These are phyloP conservation scores for Drosophila meridionalis DNA, from an alignment of 2,888 invertebrate species.

Conservation along the genomic window DNA sequence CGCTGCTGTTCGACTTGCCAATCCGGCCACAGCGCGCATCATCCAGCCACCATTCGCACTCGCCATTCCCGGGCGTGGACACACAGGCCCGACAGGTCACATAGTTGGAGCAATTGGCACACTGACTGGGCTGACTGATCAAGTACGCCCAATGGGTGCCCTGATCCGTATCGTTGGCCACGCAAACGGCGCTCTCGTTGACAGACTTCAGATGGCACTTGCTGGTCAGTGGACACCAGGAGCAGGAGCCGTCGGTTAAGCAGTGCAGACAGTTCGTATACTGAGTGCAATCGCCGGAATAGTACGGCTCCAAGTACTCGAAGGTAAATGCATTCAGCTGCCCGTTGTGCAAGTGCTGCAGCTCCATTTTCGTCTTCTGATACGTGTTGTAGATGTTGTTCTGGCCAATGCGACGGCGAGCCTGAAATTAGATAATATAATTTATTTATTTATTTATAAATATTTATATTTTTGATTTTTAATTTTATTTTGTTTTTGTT, in stretches of 20 bases:
- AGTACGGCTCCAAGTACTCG: conserved; percentile 95
- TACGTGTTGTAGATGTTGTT: conserved; percentile 87
- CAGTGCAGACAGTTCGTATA: conserved; percentile 95
- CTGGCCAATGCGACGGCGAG: conserved; percentile 86
- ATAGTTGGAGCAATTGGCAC: conserved; percentile 95
- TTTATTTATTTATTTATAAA: no score
- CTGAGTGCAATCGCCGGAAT: conserved; percentile 90
- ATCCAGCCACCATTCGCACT: conserved; percentile 97
- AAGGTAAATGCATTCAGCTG: conserved; percentile 94
- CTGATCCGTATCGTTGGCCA: conserved; percentile 62
- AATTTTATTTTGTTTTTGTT: no score
- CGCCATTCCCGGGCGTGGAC: conserved; percentile 87
- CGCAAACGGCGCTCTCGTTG: conserved; percentile 87
- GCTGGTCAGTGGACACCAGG: conserved; percentile 94
- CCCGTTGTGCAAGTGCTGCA: conserved; percentile 90
- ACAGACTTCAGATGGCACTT: conserved; percentile 89
- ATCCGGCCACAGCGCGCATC: conserved; percentile 94
- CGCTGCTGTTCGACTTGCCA: conserved; percentile 90
- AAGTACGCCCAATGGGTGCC: conserved; percentile 90
- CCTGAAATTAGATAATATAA: conserved; percentile 82
- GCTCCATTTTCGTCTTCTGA: conserved; percentile 92
- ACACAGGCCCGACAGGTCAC: conserved; percentile 95
- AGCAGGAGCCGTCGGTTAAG: conserved; percentile 94
- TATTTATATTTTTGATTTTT: no score
- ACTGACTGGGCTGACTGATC: conserved; percentile 92